Base-by-base conservation (phyloP, 2,888 invertebrate species). In the Drosophila macrothrix region DNA sequence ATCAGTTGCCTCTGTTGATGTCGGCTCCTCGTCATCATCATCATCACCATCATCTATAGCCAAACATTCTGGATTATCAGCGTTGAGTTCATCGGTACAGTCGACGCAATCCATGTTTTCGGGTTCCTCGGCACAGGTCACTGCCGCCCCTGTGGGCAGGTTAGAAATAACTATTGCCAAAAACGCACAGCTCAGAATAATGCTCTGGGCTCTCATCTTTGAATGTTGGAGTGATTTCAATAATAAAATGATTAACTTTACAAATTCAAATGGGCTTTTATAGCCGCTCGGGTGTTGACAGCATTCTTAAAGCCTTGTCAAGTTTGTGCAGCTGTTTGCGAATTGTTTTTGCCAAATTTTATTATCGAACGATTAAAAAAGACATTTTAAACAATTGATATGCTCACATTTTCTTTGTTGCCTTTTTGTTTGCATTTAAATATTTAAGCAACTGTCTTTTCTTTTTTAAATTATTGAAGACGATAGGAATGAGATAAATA, bases 251-350 rank as follows among this genome's bases (percentile, higher is more conserved):
- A 50, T 66, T 19, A 28, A n/a, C 12, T 22, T 58, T 25, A 31
- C 1, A 2, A 12, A 28, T 9, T 7, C 25, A 0, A 9, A 28
- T 10, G 14, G 1, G 35, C 3, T 67, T 72, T 31, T 78, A 60
- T 63, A 78, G 29, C 37, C 12, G 12, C n/a, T 25, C 3, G 5
- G 4, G 22, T 5, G 12, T 5, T 22, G 22, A 22, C 0, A 3
- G 1, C 12, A 37, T 25, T 31, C 1, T n/a, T 0, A 1, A 0
- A 35, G 39, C 50, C 33, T 59, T 54, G 33, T 28, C 2, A 41
- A 37, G 31, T 67, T 63, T 76, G 4, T 33, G 3, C 76, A 76
- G 67, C 67, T 76, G 73, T 56, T 68, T 43, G 50, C 43, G 6
- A 50, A 59, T 39, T 64, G 9, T 54, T 63, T 22, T 25, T 53